Conservation (phyloP, 2,888 invertebrate genomes). For the Trichogramma evanescens region DNA sequence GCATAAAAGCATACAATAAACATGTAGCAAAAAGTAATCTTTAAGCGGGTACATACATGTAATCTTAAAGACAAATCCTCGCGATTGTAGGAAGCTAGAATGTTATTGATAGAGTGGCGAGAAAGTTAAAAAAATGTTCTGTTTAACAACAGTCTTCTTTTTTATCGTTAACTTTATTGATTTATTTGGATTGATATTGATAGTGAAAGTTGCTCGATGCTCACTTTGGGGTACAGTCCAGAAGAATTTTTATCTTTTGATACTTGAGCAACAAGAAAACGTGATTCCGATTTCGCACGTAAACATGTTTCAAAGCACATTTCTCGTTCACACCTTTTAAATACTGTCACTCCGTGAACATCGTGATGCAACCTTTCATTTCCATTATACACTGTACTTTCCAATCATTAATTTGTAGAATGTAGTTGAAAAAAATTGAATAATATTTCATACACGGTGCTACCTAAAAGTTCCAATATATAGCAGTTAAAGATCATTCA, state of each 20-base stretch:
- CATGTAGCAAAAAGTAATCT: conserved; percentile 13
- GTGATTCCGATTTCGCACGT: too few relatives aligned
- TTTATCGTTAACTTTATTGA: neutral
- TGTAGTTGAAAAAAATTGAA: conserved; percentile 9
- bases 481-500: conserved; percentile 4
- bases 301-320: neutral
- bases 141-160: neutral
- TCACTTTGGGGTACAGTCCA: too few relatives aligned
- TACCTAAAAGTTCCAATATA: conserved; percentile 38
- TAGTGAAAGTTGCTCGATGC: too few relatives aligned
- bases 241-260: too few relatives aligned
- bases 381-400: conserved; percentile 7
- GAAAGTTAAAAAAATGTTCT: conserved; percentile 8
- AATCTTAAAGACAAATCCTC: conserved; percentile 9
- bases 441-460: conserved; percentile 37
- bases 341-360: neutral
- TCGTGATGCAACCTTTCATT: conserved; percentile 3
- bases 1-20: conserved; percentile 4
- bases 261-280: too few relatives aligned
- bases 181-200: neutral
- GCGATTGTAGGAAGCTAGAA: conserved; percentile 5
- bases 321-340: neutral
- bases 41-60: conserved; percentile 19
- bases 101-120: conserved; percentile 23
- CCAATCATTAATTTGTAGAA: conserved; percentile 16